phyloP scores from a whole-genome alignment of 2,888 invertebrate genomes.

The Cantharis rufa region DNA sequence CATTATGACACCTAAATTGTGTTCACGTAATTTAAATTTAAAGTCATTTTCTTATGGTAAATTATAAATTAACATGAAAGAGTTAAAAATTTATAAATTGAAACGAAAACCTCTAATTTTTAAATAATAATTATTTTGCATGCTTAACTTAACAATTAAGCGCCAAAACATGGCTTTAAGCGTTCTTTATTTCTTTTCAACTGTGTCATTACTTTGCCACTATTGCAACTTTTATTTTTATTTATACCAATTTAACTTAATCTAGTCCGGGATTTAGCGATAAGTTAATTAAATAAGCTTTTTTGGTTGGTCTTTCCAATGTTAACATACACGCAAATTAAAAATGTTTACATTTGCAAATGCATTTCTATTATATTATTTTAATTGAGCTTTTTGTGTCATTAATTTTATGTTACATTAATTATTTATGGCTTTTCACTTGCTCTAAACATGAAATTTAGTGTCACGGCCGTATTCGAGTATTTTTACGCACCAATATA shows the following conservation, averaged over 20 bases:
- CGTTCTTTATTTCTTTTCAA: background rate
- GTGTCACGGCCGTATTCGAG: too few species aligned
- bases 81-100: background rate
- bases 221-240: background rate
- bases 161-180: background rate
- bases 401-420: too few species aligned
- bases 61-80: background rate
- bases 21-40: conserved; percentile 4
- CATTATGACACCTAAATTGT: conserved; percentile 23
- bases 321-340: background rate
- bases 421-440: too few species aligned
- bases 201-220: background rate
- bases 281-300: background rate
- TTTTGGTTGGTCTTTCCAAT: background rate
- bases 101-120: background rate
- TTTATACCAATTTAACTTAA: background rate
- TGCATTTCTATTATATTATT: too few species aligned
- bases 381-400: too few species aligned
- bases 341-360: background rate
- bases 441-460: too few species aligned
- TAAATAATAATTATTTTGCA: background rate
- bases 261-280: background rate
- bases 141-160: background rate
- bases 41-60: background rate
- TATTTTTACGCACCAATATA: too few species aligned